Base-by-base conservation (phyloP, 1,140 invertebrate genomes). In the Cherax quadricarinatus region DNA sequence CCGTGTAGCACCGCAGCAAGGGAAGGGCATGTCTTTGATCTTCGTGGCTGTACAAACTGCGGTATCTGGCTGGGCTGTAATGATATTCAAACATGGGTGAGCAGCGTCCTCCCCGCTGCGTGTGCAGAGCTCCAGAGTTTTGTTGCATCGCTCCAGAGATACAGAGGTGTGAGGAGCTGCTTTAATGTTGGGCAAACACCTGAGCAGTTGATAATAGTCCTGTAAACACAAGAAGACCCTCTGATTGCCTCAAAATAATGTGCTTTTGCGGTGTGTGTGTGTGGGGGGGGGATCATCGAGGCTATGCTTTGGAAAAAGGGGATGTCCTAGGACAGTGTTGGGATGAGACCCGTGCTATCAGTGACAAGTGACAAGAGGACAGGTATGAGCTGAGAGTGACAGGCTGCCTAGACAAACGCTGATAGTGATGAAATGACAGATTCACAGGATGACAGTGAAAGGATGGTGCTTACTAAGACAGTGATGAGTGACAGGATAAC, bases 111-210 rank as follows among this genome's bases (percentile, higher is more conserved):
- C 5, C 66, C 5, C 21, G 66, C 16, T 14, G 66, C 66, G 16
- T 5, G 14, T 21, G 66, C 9, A 9, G 16, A 9, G 57, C 9
- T 60, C 6, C 66, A 14, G 18, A 57, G 21, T 70, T 70, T 70
- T 70, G 66, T 70, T 70, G 66, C 66, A 30, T 14, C 21, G 82
- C 53, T 57, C n/a, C 21, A 24, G 49, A 57, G 53, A 24, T 62
- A 62, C 41, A 57, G 53, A 85, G 83, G 83, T 85, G 82, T 60
- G 60, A 85, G 83, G 60, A 41, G 24, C 41, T 48, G 83, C 60
- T 66, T 75, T 75, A 75, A 85, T 70, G 83, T 70, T 70, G 83
- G 10, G 24, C 62, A 85, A 85, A 85, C 83, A 85, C 60, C 83
- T 70, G 83, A 60, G 16, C 14, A 70, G 60, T 70, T 85, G 83